Evolutionary conservation across 2,888 invertebrate species (phyloP), one percentile per base, ranked within the genome.

Genomic region (Drosophila picticornis): DNA sequence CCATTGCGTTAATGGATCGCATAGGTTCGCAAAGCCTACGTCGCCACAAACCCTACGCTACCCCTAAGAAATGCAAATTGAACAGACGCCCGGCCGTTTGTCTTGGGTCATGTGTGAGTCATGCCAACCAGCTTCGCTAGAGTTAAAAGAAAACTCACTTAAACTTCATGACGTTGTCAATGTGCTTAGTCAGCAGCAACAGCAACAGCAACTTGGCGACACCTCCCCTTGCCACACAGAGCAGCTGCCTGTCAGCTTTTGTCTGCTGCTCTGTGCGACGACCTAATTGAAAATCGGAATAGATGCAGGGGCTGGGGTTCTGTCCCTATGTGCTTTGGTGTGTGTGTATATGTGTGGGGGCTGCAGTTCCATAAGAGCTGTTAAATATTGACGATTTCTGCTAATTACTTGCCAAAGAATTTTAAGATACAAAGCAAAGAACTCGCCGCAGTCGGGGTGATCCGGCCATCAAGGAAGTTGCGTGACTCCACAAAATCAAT

Each of bases 401-500:
- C 60, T 75, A 78, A 81, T 83, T 78, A 78, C 61, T 81, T 70
- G 64, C 38, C 34, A 50, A 43, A 64, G 67, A 22, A 75, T 62
- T 66, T 71, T 59, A 57, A 65, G 43, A 27, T 29, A 46, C 38
- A 64, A 50, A 40, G 50, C 52, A 51, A 46, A 29, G 38, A n/a
- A 51, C 52, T 32, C 19, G 43, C n/a, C 16, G 29, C 52, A 13
- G 32, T 34, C 16, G 29, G 11, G 22, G n/a, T 16, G 27, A 29
- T 48, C 64, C 19, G 22, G 57, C 67, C 71, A 58, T 68, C 72
- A 67, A 62, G 72, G 75, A 80, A 76, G 79, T 90, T 88, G 90
- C 90, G 90, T 90, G 90, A 86, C 90, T 81, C 46, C 74, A 88
- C 81, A 85, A 90, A 90, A 90, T 90, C 90, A 90, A 90, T 90